Evolutionary conservation across 2,888 invertebrate species (phyloP).

Genomic region (Pasiphila rectangulata): DNA sequence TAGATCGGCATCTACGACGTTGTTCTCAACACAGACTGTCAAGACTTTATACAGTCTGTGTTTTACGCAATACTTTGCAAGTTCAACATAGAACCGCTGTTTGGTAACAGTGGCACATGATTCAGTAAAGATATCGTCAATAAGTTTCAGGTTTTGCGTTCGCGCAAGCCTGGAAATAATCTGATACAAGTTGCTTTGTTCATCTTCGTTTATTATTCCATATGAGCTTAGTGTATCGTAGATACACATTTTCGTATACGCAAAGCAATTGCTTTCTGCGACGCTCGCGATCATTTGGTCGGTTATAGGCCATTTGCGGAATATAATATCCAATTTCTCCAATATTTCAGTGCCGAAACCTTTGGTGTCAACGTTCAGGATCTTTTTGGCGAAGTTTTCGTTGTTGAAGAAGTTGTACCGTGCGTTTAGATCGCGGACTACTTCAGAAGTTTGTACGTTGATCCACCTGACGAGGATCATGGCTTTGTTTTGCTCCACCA

Average conservation of each 20-base stretch:
- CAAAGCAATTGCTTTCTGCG: slow-evolving; percentile 67
- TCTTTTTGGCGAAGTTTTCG: slow-evolving; percentile 64
- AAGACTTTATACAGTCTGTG: slow-evolving; percentile 76
- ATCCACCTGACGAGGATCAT: slow-evolving; percentile 83
- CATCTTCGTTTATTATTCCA: slow-evolving; percentile 83
- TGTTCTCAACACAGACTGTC: slow-evolving; percentile 74
- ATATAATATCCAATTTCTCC: slow-evolving; percentile 72
- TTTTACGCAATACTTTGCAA: slow-evolving; percentile 76
- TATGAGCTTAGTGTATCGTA: slow-evolving; percentile 82
- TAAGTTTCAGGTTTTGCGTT: slow-evolving; percentile 75
- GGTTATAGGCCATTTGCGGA: slow-evolving; percentile 79
- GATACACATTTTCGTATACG: slow-evolving; percentile 77
- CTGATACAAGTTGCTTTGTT: slow-evolving; percentile 76
- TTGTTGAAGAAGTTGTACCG: slow-evolving; percentile 71
- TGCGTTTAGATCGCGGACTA: slow-evolving; percentile 72
- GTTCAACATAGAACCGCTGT: slow-evolving; percentile 75
- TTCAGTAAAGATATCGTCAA: slow-evolving; percentile 78
- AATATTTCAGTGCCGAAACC: slow-evolving; percentile 59
- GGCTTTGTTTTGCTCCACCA: slow-evolving; percentile 81
- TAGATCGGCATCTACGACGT: slow-evolving; percentile 64
- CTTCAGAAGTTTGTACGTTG: slow-evolving; percentile 75
- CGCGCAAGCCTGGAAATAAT: slow-evolving; percentile 82
- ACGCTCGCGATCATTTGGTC: slow-evolving; percentile 81
- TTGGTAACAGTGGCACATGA: slow-evolving; percentile 70
- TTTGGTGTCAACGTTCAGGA: slow-evolving; percentile 68